These are phyloP conservation scores for Ctenomys sociabilis DNA, from an alignment of 2,113 vertebrate genomes.

Conservation along the genomic window DNA sequence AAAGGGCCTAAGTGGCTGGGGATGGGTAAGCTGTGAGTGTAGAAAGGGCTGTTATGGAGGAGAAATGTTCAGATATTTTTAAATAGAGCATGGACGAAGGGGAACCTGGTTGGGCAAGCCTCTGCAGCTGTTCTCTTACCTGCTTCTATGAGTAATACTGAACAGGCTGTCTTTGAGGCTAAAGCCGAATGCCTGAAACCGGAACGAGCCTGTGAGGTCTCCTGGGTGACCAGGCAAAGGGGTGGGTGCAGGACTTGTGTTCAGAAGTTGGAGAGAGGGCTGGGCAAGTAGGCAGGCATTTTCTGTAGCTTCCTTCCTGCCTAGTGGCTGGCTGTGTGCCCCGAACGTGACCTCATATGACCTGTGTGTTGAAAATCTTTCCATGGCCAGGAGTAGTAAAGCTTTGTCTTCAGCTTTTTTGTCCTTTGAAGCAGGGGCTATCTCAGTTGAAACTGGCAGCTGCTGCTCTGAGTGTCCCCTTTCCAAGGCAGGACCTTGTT, in stretches of 20 bases:
- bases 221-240: not conserved
- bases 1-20: not conserved
- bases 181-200: not conserved
- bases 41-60: not conserved
- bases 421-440: slow-evolving; percentile 13
- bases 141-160: not conserved
- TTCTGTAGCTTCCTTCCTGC: slow-evolving; percentile 69
- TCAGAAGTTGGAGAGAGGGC: slow-evolving; percentile 36
- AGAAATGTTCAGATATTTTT: not conserved
- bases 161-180: not conserved
- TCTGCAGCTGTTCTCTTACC: not conserved
- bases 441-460: not conserved
- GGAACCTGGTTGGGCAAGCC: not conserved
- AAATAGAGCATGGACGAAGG: not conserved
- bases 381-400: slow-evolving; percentile 48
- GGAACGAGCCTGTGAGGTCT: not conserved
- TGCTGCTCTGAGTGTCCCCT: not conserved
- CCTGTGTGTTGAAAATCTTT: slow-evolving; percentile 61
- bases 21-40: not conserved
- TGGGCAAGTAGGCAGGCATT: slow-evolving; percentile 50
- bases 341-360: slow-evolving; percentile 76
- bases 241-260: not conserved
- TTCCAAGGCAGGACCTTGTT: not conserved
- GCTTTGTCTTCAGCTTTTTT: slow-evolving; percentile 18
- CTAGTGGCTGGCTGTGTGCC: slow-evolving; percentile 51